Evolutionary conservation across 1,140 invertebrate species (phyloP), one percentile per base, ranked within the genome.

Genomic region (Medauroidea extradentata): DNA sequence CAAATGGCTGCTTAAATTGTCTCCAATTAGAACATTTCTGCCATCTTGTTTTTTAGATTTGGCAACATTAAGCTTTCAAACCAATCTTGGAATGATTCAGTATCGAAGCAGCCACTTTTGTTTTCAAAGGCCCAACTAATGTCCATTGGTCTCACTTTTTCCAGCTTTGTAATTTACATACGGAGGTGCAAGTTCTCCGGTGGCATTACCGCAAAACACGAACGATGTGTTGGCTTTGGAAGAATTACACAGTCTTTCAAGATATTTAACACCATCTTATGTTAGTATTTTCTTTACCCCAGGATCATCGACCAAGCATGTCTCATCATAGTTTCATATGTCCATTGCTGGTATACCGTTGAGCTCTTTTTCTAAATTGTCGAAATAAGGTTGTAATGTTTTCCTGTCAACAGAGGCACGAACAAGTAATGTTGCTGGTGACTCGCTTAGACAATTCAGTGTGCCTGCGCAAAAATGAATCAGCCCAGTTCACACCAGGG

Each of bases 81-180:
- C 70, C 68, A 73, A 53, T 73, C 70, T 60, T 59, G 34, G 64
- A 76, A 74, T 42, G 29, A 57, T 29, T 25, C 14, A 27, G 21
- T 23, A 54, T 77, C 74, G 63, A 53, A 71, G 71, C 73, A 74
- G 5, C 73, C 74, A 60, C 43, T 57, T 49, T 18, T 29, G 65
- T 23, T 23, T 27, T 27, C 27, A 19, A 23, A n/a, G 67, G 68
- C n/a, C 61, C 60, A 61, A 56, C 52, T 55, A 63, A 49, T 13
- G 44, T 66, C 65, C 63, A 69, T 11, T 53, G 57, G 29, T 59
- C 46, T 41, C 53, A 62, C 13, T 23, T 60, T 58, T 23, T n/a
- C 59, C 54, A 19, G 65, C 53, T 50, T 63, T 69, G 44, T 66
- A 69, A 16, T 63, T 51, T 5, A 68, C 63, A 63, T 64, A 63